Evolutionary conservation across 2,113 vertebrate species (phyloP).

Genomic region (Toxotes chatareus): DNA sequence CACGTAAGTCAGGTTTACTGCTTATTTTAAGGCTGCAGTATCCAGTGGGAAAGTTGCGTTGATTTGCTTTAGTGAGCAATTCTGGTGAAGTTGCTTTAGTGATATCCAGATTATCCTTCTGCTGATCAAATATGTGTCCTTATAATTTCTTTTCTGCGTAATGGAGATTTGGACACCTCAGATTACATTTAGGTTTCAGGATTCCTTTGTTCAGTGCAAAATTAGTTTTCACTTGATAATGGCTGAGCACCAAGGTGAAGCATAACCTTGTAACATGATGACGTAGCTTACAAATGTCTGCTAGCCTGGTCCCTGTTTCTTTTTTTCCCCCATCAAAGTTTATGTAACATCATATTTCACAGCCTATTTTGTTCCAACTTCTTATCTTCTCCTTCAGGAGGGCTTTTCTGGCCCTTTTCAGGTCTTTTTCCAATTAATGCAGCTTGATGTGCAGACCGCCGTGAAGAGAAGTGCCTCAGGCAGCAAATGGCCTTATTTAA

Average conservation of each 20-base stretch:
- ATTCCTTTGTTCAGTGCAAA: slow-evolving; percentile 41
- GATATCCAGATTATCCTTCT: background rate
- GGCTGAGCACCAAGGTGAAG: slow-evolving; percentile 25
- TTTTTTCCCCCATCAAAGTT: slow-evolving; percentile 46
- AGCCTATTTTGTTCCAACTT: slow-evolving; percentile 51
- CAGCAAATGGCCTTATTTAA: slow-evolving; percentile 76
- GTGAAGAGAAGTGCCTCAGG: slow-evolving; percentile 60
- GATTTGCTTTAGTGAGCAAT: slow-evolving; percentile 18
- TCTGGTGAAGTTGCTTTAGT: slow-evolving; percentile 26
- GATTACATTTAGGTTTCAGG: slow-evolving; percentile 7
- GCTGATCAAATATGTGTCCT: background rate
- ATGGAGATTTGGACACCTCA: background rate
- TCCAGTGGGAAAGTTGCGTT: slow-evolving; percentile 20
- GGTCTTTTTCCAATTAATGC: slow-evolving; percentile 68
- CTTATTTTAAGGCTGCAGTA: slow-evolving; percentile 26
- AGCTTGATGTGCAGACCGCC: slow-evolving; percentile 61
- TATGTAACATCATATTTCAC: slow-evolving; percentile 58
- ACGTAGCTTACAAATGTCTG: slow-evolving; percentile 30
- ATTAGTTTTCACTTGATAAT: slow-evolving; percentile 19
- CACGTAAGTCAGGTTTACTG: slow-evolving; percentile 69
- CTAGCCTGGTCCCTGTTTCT: slow-evolving; percentile 14
- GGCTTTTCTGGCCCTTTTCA: slow-evolving; percentile 61
- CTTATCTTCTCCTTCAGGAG: slow-evolving; percentile 69
- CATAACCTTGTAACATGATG: slow-evolving; percentile 38
- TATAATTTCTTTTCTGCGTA: background rate